Percentiles rank a stretch among this genome's conserved stretches.
Conservation (phyloP, 1,140 invertebrate species). For the Tetragnatha versicolor region DNA sequence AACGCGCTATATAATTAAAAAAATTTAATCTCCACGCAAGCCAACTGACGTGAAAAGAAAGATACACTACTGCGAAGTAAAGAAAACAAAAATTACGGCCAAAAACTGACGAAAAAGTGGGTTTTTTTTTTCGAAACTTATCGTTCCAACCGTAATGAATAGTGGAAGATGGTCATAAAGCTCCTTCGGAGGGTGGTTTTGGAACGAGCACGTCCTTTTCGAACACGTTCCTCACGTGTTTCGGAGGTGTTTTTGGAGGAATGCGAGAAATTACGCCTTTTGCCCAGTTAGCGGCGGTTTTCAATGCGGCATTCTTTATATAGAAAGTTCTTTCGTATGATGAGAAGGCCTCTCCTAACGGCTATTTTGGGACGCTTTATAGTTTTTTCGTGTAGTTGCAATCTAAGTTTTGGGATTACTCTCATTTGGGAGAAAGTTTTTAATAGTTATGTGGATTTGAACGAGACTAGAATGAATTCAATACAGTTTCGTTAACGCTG, state of each 20-base stretch:
- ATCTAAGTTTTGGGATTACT: no score
- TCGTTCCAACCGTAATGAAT: conserved; percentile 22
- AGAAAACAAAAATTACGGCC: background rate
- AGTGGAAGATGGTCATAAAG: conserved; percentile 16
- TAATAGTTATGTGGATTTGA: no score
- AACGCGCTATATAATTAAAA: conserved; percentile 20
- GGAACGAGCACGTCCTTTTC: background rate
- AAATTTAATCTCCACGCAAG: conserved; percentile 22
- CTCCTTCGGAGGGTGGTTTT: no score
- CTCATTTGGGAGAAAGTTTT: no score
- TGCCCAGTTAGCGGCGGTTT: background rate
- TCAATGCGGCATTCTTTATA: conserved; percentile 15
- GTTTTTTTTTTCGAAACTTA: background rate
- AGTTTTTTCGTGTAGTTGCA: no score
- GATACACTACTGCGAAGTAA: background rate
- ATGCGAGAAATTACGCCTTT: background rate
- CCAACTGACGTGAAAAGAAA: background rate
- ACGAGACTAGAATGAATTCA: no score
- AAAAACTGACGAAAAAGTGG: background rate
- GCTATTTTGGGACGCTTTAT: no score
- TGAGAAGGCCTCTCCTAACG: no score
- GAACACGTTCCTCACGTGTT: conserved; percentile 13
- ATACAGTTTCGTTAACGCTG: no score
- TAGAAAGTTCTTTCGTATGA: conserved; percentile 7
- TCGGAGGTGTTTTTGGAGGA: conserved; percentile 16